Evolutionary conservation across 2,888 invertebrate species (phyloP), one percentile per base, ranked within the genome.

Genomic region (Drosophila lacicola): DNA sequence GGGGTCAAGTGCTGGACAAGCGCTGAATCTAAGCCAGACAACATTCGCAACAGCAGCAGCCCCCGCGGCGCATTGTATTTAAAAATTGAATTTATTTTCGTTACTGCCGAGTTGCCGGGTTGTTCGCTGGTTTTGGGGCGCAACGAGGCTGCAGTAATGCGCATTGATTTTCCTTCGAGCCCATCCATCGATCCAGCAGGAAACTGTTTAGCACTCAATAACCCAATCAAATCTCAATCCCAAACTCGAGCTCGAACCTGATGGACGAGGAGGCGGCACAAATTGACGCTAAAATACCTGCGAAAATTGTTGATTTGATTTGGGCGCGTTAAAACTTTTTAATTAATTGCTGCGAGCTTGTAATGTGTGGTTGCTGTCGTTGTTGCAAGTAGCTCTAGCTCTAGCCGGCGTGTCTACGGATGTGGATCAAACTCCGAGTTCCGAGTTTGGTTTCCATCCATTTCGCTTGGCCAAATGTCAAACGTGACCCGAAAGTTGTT

Each of bases 61-160:
- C 65, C 64, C 64, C 47, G 51, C 57, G 55, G 61, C 69, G 34
- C 39, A 55, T 78, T 68, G 65, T 75, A 81, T 87, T 83, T 83
- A 71, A 82, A 88, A 78, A 73, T 63, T 66, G 70, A 78, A 82
- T 88, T 76, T 82, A 84, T 82, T 82, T 82, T 76, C 61, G 88
- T 82, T 70, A 74, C 71, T 70, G 49, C 11, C 55, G 58, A 62
- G 70, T 70, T 73, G 63, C 6, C 58, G 47, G 17, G 50, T 47
- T 56, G 46, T 13, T 34, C 36, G 41, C 39, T 47, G 70, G 75
- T 72, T 76, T 76, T 61, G 67, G 70, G 73, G 74, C 74, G 67
- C 88, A 88, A 39, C 76, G 84, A 88, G 78, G 90, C 82, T 88
- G 88, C 90, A 88, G 70, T 89, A 88, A 88, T 89, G 65, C 72